These are phyloP conservation scores for Drosophila watanabei DNA, from an alignment of 1,140 invertebrate genomes.

Conservation along the genomic window DNA sequence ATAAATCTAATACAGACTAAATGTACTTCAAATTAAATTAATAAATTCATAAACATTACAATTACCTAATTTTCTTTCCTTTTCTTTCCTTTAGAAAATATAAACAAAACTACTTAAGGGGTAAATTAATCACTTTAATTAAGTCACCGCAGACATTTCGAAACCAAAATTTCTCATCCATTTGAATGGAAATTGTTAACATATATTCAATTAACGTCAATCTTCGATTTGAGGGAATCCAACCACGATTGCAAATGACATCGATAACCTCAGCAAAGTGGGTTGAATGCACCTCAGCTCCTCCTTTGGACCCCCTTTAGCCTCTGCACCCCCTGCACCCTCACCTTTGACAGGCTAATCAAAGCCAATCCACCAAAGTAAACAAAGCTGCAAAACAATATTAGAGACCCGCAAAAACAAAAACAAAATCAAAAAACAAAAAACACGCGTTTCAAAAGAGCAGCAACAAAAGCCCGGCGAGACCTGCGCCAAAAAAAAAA, in stretches of 20 bases:
- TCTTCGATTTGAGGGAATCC: not conserved
- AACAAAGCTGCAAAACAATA: conserved; percentile 50
- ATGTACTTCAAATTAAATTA: not conserved
- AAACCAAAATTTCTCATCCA: not conserved
- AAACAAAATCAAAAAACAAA: not conserved
- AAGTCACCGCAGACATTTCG: not conserved
- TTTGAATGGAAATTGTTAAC: not conserved
- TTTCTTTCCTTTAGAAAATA: not conserved
- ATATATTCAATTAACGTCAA: conserved; percentile 16
- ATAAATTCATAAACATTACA: not conserved
- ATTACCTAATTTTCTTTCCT: not conserved
- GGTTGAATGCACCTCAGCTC: conserved; percentile 17
- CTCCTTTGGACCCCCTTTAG: not conserved
- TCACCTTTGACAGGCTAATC: conserved; percentile 44
- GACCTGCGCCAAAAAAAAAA: conserved; percentile 7
- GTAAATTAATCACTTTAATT: not conserved
- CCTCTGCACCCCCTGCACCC: not conserved
- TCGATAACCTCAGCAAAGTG: conserved; percentile 26
- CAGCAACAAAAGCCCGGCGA: conserved; percentile 38
- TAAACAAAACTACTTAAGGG: too few relatives aligned
- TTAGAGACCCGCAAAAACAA: conserved; percentile 7
- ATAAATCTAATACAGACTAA: not conserved
- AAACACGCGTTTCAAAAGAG: conserved; percentile 37
- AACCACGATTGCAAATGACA: conserved; percentile 31
- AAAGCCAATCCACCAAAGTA: conserved; percentile 48